Conservation (phyloP, 2,113 vertebrate species). For the Dasypus novemcinctus region DNA sequence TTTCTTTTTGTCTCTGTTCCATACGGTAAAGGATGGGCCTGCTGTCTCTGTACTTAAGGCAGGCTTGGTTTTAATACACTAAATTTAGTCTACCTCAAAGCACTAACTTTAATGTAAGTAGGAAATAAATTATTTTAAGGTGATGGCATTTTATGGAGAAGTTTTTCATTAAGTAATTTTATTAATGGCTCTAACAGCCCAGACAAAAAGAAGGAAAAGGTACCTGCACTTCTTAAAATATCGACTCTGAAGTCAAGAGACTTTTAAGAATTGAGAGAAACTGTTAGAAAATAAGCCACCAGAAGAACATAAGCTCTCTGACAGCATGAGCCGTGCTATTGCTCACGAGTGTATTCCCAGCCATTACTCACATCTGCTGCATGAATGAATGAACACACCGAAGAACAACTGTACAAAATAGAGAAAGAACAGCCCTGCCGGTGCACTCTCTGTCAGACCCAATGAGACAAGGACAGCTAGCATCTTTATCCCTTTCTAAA, state of each 20-base stretch:
- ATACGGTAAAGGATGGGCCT: not conserved
- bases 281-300: not conserved
- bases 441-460: not conserved
- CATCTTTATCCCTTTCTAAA: not conserved
- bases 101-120: not conserved
- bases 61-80: constrained; percentile 14
- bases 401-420: not conserved
- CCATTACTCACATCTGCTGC: not conserved
- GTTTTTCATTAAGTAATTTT: not conserved
- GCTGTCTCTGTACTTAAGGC: not conserved
- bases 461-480: not conserved
- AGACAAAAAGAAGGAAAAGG: not conserved
- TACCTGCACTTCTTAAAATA: not conserved
- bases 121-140: not conserved
- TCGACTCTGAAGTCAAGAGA: constrained; percentile 11
- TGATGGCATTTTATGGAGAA: not conserved
- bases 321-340: not conserved
- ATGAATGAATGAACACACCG: not conserved
- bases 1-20: not conserved
- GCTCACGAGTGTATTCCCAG: not conserved
- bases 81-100: not conserved
- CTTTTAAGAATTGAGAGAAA: not conserved
- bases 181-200: constrained; percentile 1
- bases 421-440: not conserved
- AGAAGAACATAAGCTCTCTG: not conserved